phyloP scores from a whole-genome alignment of 2,113 vertebrate species.

The Larimichthys crocea region DNA sequence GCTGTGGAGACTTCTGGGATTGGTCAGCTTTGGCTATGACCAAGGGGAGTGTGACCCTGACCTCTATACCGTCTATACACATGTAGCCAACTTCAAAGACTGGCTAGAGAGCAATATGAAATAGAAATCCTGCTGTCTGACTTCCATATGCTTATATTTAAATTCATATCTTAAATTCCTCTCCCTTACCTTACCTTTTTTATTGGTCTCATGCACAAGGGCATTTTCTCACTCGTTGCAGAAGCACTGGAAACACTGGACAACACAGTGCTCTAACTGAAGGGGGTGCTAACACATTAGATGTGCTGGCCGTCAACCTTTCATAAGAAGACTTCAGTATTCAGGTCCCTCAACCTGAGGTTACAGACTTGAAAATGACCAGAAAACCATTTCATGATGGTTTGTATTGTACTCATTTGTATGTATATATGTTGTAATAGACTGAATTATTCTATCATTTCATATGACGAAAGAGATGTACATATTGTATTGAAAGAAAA shows the following conservation, averaged over 20 bases:
- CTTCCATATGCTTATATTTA: conserved; percentile 28
- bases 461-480: conserved; percentile 74
- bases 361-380: conserved; percentile 73
- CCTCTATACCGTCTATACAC: conserved; percentile 94
- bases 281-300: conserved; percentile 63
- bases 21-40: conserved; percentile 98
- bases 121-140: conserved; percentile 73
- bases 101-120: conserved; percentile 97
- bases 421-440: conserved; percentile 81
- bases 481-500: conserved; percentile 76
- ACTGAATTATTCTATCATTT: conserved; percentile 70
- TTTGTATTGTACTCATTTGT: conserved; percentile 66
- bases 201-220: conserved; percentile 42
- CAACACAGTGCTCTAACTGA: conserved; percentile 70
- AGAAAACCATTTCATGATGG: conserved; percentile 49
- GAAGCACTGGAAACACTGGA: conserved; percentile 79
- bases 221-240: conserved; percentile 58
- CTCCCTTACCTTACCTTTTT: background rate
- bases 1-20: conserved; percentile 91
- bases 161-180: conserved; percentile 5
- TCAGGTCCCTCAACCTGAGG: conserved; percentile 56
- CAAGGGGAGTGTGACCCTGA: conserved; percentile 90
- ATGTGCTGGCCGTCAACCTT: conserved; percentile 50
- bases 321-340: conserved; percentile 40
- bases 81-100: conserved; percentile 91